Evolutionary conservation across 37 sponge, comb jelly and placozoan species (phyloP), one percentile per base, ranked within the genome.

Genomic region (Beroe ovata): DNA sequence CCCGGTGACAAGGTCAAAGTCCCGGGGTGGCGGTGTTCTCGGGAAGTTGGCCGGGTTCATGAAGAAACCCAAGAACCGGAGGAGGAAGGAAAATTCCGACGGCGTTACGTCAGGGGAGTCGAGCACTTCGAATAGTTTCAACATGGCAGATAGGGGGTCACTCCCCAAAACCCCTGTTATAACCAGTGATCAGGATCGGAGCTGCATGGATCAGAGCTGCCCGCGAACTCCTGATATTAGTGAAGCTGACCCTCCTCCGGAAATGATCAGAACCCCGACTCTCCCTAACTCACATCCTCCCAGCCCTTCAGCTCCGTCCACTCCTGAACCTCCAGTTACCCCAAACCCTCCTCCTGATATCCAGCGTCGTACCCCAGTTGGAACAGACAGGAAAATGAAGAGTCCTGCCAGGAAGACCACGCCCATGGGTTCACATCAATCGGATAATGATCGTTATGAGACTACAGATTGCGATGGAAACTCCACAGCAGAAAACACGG

Each of bases 61-160:
- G 84, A 77, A 77, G 54, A 16, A 54, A 4, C 84, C 84, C 8
- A 77, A 77, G 41, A 42, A 35, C 23, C 39, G 84, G 28, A 8
- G 84, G 42, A 77, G 47, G 38, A 37, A 77, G 84, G 84, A 54
- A 16, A 77, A 54, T 77, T 32, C 30, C 8, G 63, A 61, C 3
- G 38, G 18, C 4, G 84, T 42, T 26, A 77, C 84, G 11, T 77
- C 84, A 4, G 54, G 28, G 23, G 84, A 77, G n/a, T 42, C 54
- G 0, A 42, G 28, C 8, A 41, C 84, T 25, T 77, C 84, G 22
- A 77, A 77, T 25, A 77, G 42, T 26, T 19, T 11, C 20, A 25
- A 62, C 29, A 26, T 26, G 3, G n/a, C n/a, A n/a, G 63, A 62
- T 62, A 20, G 19, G 63, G 29, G 19, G 8, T 25, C 63, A 6